Percentiles rank a stretch among this genome's conserved stretches.
Evolutionary conservation across 2,113 vertebrate genomes (phyloP).

Genomic region (Erythrolamprus reginae): DNA sequence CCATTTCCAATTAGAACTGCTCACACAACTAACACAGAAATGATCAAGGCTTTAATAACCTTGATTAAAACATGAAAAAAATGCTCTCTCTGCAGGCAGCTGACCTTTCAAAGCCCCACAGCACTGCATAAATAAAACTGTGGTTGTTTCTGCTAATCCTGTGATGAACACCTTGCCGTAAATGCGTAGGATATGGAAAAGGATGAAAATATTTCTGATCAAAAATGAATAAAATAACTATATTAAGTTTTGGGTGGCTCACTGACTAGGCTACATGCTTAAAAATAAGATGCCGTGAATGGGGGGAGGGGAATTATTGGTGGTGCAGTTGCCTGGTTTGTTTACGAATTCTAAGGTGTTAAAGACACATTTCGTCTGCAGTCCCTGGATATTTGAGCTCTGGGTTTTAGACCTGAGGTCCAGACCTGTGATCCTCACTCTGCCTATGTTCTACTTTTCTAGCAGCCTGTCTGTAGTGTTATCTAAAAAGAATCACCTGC

Average conservation of each 20-base stretch:
- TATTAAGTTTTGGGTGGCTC: not conserved
- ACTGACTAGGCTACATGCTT: not conserved
- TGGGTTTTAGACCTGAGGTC: not conserved
- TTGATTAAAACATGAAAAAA: not conserved
- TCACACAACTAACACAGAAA: not conserved
- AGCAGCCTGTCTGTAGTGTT: not conserved
- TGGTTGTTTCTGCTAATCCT: not conserved
- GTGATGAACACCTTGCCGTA: not conserved
- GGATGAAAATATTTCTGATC: not conserved
- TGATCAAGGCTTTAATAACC: not conserved
- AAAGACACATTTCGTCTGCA: not conserved
- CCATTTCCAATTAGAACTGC: not conserved
- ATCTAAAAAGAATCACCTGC: not conserved
- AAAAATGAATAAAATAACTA: not conserved
- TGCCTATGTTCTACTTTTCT: not conserved
- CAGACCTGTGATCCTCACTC: not conserved
- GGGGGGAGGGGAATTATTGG: too few relatives aligned
- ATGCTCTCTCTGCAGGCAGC: not conserved
- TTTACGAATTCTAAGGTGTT: not conserved
- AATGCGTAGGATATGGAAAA: not conserved
- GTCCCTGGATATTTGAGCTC: not conserved
- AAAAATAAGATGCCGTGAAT: not conserved
- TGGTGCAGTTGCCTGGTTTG: not conserved
- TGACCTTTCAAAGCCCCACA: not conserved
- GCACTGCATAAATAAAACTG: not conserved